Evolutionary conservation across 2,888 invertebrate species (phyloP).

Genomic region (Patella ulyssiponensis): DNA sequence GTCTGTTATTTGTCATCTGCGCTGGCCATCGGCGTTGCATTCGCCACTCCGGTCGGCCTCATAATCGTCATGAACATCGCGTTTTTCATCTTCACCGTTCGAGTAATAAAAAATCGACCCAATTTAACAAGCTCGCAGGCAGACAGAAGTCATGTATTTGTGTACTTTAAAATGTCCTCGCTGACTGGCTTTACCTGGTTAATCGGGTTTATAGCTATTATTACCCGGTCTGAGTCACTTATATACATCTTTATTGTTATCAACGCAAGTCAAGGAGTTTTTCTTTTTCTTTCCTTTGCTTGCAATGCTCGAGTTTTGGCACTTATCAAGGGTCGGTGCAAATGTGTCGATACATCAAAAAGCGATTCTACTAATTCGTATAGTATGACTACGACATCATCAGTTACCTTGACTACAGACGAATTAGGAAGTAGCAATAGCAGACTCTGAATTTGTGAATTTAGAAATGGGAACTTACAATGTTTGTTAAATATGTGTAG

Average conservation of each 20-base stretch:
- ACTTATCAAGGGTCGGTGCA: conserved; percentile 6
- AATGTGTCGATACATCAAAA: too few relatives aligned
- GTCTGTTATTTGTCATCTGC: conserved; percentile 35
- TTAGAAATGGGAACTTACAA: too few relatives aligned
- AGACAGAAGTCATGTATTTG: conserved; percentile 28
- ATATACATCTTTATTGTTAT: conserved; percentile 31
- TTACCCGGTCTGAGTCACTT: conserved; percentile 13
- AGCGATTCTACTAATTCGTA: too few relatives aligned
- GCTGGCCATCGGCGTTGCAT: conserved; percentile 25
- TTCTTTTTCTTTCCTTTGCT: conserved; percentile 41
- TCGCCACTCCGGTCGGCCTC: conserved; percentile 33
- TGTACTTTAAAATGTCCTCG: conserved; percentile 42
- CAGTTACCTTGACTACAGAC: too few relatives aligned
- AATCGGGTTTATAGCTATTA: conserved; percentile 30
- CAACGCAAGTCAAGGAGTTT: conserved; percentile 40
- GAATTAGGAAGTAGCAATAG: too few relatives aligned
- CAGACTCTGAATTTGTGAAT: too few relatives aligned
- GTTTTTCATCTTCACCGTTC: conserved; percentile 36
- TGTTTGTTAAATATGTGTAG: too few relatives aligned
- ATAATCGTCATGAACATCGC: conserved; percentile 29
- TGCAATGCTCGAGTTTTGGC: conserved; percentile 34
- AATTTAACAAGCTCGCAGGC: conserved; percentile 24
- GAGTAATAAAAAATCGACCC: conserved; percentile 29
- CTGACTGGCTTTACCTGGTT: conserved; percentile 41
- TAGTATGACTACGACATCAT: too few relatives aligned